Conservation (phyloP, 2,888 invertebrate species). For the Mesoligia furuncula region DNA sequence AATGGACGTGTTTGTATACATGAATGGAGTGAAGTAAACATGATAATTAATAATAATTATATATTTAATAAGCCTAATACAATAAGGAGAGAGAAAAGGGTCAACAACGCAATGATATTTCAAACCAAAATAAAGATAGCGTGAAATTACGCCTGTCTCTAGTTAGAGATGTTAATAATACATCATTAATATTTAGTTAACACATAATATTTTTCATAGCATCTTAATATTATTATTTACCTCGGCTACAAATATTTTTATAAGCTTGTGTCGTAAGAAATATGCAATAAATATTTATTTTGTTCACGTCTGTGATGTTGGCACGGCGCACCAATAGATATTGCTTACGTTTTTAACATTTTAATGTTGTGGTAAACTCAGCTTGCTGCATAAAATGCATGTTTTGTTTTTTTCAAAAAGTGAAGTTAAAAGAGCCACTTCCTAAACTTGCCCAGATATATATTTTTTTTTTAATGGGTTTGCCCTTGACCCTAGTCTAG, state of each 20-base stretch:
- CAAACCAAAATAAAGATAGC: not conserved
- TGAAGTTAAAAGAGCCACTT: not conserved
- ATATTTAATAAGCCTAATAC: too few relatives aligned
- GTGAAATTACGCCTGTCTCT: not conserved
- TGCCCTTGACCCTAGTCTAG: too few relatives aligned
- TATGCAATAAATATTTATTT: constrained; percentile 42
- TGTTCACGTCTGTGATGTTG: constrained; percentile 46
- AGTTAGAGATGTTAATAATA: not conserved
- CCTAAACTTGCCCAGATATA: not conserved
- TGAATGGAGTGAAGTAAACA: not conserved
- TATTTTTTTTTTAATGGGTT: too few relatives aligned
- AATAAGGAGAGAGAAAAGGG: too few relatives aligned
- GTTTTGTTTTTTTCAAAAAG: not conserved
- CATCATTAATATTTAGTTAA: not conserved
- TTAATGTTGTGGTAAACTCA: constrained; percentile 33
- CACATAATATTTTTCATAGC: not conserved
- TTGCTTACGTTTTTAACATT: constrained; percentile 30
- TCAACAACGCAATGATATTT: too few relatives aligned
- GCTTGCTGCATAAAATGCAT: not conserved
- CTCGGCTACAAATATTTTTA: constrained; percentile 2
- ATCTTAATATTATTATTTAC: not conserved
- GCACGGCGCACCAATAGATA: constrained; percentile 33
- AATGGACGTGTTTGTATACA: not conserved
- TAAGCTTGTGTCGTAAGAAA: constrained; percentile 20
- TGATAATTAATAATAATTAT: too few relatives aligned